Percentiles rank a stretch among this genome's conserved stretches.
These are phyloP conservation scores for Ichneumoninae sp. DNA, from an alignment of 2,888 invertebrate genomes.

Conservation along the genomic window DNA sequence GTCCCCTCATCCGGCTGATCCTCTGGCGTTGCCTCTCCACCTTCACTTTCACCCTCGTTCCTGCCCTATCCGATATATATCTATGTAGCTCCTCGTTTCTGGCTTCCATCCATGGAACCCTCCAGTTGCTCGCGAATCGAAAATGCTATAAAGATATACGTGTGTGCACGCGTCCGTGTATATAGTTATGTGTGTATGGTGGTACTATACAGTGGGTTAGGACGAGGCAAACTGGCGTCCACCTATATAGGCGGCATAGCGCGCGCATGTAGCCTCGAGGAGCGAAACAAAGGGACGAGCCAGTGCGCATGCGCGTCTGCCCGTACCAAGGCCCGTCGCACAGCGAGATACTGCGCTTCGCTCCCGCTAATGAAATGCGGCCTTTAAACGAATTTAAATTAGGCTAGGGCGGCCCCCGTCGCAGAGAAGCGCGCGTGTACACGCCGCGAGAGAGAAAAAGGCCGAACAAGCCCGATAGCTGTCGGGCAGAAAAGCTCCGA, in stretches of 20 bases:
- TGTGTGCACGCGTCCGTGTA: neutral
- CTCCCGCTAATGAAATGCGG: constrained; percentile 72
- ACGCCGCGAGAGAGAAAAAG: constrained; percentile 39
- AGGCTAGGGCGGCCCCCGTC: constrained; percentile 64
- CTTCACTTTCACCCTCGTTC: constrained; percentile 37
- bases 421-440: constrained; percentile 26
- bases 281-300: constrained; percentile 69
- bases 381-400: constrained; percentile 78
- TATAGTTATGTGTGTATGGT: constrained; percentile 18
- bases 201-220: constrained; percentile 18
- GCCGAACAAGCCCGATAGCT: constrained; percentile 46
- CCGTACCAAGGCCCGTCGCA: constrained; percentile 52
- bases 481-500: constrained; percentile 55
- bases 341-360: constrained; percentile 58
- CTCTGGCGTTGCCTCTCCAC: constrained; percentile 30
- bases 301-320: constrained; percentile 62
- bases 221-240: constrained; percentile 27
- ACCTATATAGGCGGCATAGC: constrained; percentile 52
- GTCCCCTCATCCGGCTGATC: constrained; percentile 54
- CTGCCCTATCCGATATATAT: constrained; percentile 18
- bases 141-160: constrained; percentile 38
- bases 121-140: constrained; percentile 58
- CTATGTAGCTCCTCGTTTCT: constrained; percentile 58
- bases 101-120: constrained; percentile 51
- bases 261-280: constrained; percentile 20